A percentile compares a stretch with the other conserved stretches of the same genome.
Conservation (phyloP, 2,888 invertebrate genomes). For the Pseudococcus viburni region DNA sequence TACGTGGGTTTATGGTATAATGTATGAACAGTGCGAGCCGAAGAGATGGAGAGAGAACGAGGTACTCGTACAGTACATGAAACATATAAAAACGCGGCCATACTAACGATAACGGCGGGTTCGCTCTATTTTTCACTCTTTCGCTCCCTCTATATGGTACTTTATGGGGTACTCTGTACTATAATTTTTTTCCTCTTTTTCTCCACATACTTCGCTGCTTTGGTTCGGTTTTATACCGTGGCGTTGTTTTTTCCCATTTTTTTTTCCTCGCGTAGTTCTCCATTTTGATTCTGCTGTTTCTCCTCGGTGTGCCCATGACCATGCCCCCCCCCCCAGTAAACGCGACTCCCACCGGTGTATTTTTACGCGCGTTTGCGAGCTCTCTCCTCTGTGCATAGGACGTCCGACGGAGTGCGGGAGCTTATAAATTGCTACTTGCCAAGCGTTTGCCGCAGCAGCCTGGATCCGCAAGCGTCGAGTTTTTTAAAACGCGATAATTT, state of each 20-base stretch:
- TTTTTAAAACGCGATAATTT: slow-evolving; percentile 14
- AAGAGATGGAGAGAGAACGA: neutral
- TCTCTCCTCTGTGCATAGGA: neutral
- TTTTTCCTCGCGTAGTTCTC: neutral
- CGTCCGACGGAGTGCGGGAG: neutral
- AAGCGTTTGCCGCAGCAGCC: neutral
- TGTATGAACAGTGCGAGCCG: neutral
- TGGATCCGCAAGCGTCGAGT: neutral
- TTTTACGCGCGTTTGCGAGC: slow-evolving; percentile 14
- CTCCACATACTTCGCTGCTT: neutral
- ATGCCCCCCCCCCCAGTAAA: neutral
- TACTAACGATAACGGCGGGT: slow-evolving; percentile 14
- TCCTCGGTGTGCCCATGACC: neutral
- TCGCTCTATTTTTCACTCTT: slow-evolving; percentile 14
- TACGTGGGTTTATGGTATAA: slow-evolving; percentile 14
- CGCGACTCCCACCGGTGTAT: slow-evolving; percentile 14
- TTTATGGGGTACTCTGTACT: slow-evolving; percentile 14
- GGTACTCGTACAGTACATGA: neutral
- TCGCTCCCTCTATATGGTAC: neutral
- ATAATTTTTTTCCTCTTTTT: neutral
- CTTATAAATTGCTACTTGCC: slow-evolving; percentile 14
- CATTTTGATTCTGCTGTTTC: neutral
- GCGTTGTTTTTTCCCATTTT: slow-evolving; percentile 14
- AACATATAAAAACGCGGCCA: slow-evolving; percentile 8
- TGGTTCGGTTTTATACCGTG: neutral